phyloP scores from a whole-genome alignment of 2,888 invertebrate genomes.

The Amphipoea lucens region DNA sequence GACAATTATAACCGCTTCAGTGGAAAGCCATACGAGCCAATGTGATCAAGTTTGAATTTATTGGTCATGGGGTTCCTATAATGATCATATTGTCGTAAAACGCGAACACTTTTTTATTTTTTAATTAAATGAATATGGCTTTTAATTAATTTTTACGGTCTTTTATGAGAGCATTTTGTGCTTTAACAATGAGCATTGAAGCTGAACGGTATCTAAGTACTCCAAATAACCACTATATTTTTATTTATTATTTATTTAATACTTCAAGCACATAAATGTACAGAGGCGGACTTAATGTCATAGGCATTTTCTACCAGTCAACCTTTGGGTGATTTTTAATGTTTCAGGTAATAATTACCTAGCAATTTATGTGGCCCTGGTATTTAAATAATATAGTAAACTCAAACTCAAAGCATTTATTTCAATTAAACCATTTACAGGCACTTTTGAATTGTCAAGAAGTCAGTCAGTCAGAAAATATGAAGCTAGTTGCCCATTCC shows the following conservation, averaged over 20 bases:
- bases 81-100: neutral
- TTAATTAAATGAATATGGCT: neutral
- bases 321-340: too few species aligned
- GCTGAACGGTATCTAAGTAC: neutral
- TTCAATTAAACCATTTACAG: too few species aligned
- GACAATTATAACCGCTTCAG: neutral
- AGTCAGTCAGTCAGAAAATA: too few species aligned
- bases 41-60: too few species aligned
- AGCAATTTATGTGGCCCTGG: conserved; percentile 22
- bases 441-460: too few species aligned
- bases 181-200: neutral
- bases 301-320: too few species aligned
- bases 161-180: neutral
- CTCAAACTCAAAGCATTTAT: too few species aligned
- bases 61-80: neutral
- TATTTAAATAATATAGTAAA: conserved; percentile 6
- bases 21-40: neutral
- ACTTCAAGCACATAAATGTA: too few species aligned
- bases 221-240: neutral
- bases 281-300: too few species aligned
- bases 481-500: too few species aligned
- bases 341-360: neutral
- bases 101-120: neutral
- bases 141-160: neutral
- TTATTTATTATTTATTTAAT: too few species aligned